These are phyloP conservation scores for Sebastes dallii DNA, from an alignment of 2,797 vertebrate genomes.

Conservation along the genomic window DNA sequence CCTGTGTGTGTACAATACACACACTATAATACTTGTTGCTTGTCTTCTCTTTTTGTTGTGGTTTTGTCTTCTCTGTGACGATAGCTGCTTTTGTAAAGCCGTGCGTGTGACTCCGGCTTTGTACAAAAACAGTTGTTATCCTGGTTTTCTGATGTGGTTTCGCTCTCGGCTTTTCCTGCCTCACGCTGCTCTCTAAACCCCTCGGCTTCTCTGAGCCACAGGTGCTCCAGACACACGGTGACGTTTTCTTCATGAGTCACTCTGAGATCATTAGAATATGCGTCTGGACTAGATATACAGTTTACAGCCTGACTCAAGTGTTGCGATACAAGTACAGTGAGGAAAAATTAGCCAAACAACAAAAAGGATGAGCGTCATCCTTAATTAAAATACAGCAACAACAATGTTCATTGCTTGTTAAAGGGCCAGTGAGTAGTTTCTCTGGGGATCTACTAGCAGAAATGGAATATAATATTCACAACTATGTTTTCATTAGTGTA, in stretches of 20 bases:
- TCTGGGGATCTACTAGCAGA: no score
- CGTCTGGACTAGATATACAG: background rate
- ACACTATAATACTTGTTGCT: slow-evolving; percentile 12
- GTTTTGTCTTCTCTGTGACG: slow-evolving; percentile 33
- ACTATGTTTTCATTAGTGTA: no score
- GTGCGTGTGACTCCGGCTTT: slow-evolving; percentile 19
- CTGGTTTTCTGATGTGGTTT: slow-evolving; percentile 50
- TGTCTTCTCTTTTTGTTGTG: slow-evolving; percentile 30
- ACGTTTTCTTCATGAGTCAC: slow-evolving; percentile 59
- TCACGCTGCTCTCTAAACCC: slow-evolving; percentile 23
- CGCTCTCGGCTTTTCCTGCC: slow-evolving; percentile 4
- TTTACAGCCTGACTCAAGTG: background rate
- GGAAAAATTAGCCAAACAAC: background rate
- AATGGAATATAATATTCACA: no score
- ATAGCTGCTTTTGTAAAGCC: slow-evolving; percentile 33
- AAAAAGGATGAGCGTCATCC: background rate
- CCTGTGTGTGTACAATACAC: slow-evolving; percentile 23
- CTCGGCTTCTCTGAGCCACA: slow-evolving; percentile 34
- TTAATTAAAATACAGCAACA: background rate
- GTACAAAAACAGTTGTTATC: slow-evolving; percentile 55
- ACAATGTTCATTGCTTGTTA: background rate
- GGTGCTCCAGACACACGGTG: slow-evolving; percentile 54
- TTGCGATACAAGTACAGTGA: background rate
- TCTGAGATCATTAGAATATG: slow-evolving; percentile 22
- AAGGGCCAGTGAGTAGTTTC: background rate